Base-by-base conservation (phyloP, 2,888 invertebrate genomes). In the Biston betularia region DNA sequence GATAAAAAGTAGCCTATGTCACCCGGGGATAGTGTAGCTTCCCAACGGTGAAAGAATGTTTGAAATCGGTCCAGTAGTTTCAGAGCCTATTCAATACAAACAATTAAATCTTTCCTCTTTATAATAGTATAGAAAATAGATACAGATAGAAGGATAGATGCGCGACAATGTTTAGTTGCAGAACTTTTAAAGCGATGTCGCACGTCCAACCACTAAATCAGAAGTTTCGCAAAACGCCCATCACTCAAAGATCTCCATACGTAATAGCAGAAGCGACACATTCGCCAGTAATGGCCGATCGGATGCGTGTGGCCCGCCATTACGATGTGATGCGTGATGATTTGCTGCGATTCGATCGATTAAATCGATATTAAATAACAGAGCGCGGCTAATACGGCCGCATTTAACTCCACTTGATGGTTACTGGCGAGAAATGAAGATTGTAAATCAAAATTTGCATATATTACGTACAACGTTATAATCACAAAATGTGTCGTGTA, bases 331-430 rank as follows among this genome's bases (percentile, higher is more conserved):
- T 14, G 44, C 63, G 70, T 64, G 68, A 70, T 59, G 61, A 57
- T 61, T 54, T 50, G 48, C 34, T 12, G 67, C 66, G 59, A 70
- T 70, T 65, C 71, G 65, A 60, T 70, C 70, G 65, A 73, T 74
- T 74, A 68, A 62, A 62, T 50, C 42, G 61, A 50, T 53, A 54
- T 60, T 63, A 56, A 64, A 68, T 70, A 58, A 63, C 59, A 65
- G 50, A 59, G 58, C 49, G 54, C 38, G 65, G 14, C 58, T 57
- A 63, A 70, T 46, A 24, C 46, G 34, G 40, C 40, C 53, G 33
- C 24, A 46, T 60, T 61, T 61, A 48, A 24, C 35, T 49, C 24
- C 42, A 12, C 35, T 6, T 2, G 50, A 38, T 48, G 56, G 56
- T 55, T 63, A 55, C 55, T 54, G 63, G 24, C 3, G 12, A 15